Conservation (phyloP, 2,113 vertebrate species). For the Thalassarche chlororhynchos region DNA sequence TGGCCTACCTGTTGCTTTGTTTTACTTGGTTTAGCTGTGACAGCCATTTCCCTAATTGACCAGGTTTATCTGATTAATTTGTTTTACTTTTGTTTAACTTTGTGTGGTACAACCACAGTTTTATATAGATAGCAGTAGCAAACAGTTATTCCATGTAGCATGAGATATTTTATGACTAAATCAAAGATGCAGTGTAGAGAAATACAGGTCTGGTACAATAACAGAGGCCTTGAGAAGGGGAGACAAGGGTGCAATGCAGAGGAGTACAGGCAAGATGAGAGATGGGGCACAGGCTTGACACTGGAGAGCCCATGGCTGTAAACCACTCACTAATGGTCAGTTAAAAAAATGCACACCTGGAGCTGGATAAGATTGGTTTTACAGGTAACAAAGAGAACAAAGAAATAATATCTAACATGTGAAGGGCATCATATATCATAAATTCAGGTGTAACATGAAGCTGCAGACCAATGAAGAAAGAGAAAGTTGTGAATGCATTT, state of each 20-base stretch:
- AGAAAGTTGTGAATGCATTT: neutral
- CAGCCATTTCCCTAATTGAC: neutral
- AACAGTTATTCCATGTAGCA: neutral
- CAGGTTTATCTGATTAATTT: neutral
- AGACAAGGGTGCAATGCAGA: neutral
- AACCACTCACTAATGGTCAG: neutral
- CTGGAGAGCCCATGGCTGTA: neutral
- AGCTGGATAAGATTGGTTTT: neutral
- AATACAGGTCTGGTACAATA: neutral
- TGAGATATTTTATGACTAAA: neutral
- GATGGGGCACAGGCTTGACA: neutral
- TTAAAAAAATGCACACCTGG: neutral
- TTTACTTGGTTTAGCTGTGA: neutral
- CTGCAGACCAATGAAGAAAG: neutral
- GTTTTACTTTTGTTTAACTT: neutral
- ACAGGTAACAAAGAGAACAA: neutral
- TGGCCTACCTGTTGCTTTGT: neutral
- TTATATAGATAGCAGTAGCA: neutral
- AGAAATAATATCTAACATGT: neutral
- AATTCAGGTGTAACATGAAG: neutral
- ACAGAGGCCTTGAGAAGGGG: neutral
- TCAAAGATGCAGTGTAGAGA: neutral
- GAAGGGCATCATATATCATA: neutral
- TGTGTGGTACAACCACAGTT: neutral
- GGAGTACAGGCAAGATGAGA: neutral